Evolutionary conservation across 2,113 vertebrate genomes (phyloP).

Genomic region (Melanostigma gelatinosum): DNA sequence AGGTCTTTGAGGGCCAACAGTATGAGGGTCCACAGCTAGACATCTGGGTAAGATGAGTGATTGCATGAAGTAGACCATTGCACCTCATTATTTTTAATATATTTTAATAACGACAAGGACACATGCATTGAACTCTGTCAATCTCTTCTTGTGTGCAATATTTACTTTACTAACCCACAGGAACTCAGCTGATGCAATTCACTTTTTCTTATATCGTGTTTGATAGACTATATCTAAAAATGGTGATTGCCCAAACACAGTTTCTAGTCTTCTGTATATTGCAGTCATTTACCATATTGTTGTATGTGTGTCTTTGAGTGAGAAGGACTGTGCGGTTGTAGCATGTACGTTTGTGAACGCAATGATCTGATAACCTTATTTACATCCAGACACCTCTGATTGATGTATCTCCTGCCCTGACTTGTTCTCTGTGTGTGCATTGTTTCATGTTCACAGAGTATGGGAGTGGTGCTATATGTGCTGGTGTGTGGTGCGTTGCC

Average conservation of each 20-base stretch:
- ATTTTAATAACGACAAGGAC: not conserved
- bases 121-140: not conserved
- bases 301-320: not conserved
- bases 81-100: not conserved
- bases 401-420: conserved; percentile 38
- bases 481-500: conserved; percentile 96
- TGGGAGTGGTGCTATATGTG: conserved; percentile 98
- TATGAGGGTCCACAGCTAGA: conserved; percentile 99
- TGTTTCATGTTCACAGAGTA: conserved; percentile 84
- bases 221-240: not conserved
- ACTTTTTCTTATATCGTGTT: not conserved
- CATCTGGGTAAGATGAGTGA: conserved; percentile 90
- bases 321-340: not conserved
- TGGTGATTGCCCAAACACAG: not conserved
- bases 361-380: not conserved
- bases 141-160: not conserved
- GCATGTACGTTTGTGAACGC: not conserved
- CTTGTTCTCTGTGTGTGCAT: conserved; percentile 27
- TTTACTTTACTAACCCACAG: not conserved
- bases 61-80: conserved; percentile 4
- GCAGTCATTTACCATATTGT: not conserved
- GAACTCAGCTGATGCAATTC: conserved; percentile 1
- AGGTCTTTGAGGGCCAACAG: conserved; percentile 98
- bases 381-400: conserved; percentile 20
- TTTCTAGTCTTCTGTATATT: not conserved